Evolutionary conservation across 2,888 invertebrate species (phyloP).

Genomic region (Charanyca ferruginea): DNA sequence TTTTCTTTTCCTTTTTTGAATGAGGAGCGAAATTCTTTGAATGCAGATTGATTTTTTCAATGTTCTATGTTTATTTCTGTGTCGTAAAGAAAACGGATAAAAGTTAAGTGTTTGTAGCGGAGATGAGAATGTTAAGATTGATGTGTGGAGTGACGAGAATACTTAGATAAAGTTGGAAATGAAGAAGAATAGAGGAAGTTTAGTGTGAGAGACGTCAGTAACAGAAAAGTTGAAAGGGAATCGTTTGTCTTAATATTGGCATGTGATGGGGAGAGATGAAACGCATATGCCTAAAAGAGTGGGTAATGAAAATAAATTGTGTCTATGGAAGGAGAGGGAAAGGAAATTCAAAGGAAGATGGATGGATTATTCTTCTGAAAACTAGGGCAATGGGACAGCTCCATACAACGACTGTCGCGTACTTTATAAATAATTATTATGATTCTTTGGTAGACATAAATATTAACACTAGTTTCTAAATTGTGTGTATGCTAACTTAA

Average conservation of each 20-base stretch:
- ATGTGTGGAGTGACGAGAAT: background rate
- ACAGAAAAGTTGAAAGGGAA: background rate
- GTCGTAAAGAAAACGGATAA: background rate
- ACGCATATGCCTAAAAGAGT: background rate
- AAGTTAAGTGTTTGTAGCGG: background rate
- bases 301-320: background rate
- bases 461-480: too few relatives aligned
- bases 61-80: slow-evolving; percentile 1
- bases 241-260: background rate
- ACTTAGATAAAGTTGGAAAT: too few relatives aligned
- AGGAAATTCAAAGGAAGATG: background rate
- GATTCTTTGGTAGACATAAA: too few relatives aligned
- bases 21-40: slow-evolving; percentile 15
- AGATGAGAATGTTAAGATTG: background rate
- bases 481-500: too few relatives aligned
- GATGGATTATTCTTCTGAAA: too few relatives aligned
- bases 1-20: slow-evolving; percentile 40
- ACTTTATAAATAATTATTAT: too few relatives aligned
- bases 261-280: background rate
- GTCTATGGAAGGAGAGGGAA: background rate
- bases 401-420: too few relatives aligned
- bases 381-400: too few relatives aligned
- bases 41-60: slow-evolving; percentile 31
- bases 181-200: background rate
- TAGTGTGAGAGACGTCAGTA: background rate